Evolutionary conservation across 2,888 invertebrate genomes (phyloP), one percentile per base, ranked within the genome.

Genomic region (Amorpha juglandis): DNA sequence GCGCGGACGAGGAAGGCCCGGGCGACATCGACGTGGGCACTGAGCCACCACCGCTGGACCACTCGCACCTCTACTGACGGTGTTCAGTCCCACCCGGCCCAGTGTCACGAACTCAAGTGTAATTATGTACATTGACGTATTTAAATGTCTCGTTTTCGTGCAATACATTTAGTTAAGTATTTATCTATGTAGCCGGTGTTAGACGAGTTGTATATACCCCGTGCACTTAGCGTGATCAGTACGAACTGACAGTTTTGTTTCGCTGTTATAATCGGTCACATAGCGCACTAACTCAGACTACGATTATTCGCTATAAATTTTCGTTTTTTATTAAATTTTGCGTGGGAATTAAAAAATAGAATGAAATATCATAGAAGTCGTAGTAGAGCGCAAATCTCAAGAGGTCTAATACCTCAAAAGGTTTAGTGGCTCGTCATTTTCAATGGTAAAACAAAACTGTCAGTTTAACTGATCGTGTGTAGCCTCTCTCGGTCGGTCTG

Each of bases 81-180:
- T 42, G 16, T 63, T 51, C 33, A 42, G 67, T 7, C 1, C 12
- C 69, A n/a, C 38, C 16, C 21, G 38, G 21, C 38, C 16, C 58
- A 55, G 55, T 55, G 58, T 58, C 58, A 50, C 62, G 50, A 62
- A 62, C 62, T 66, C 62, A 82, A 83, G 81, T 92, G 92, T 92
- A 92, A 91, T 91, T 91, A 92, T 92, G 91, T 91, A 92, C 84
- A 91, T 89, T 92, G 78, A 81, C 72, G 74, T 86, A 86, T 85
- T 84, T 84, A 83, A 84, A 73, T 77, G 74, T 78, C 81, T 84
- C 82, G 84, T 81, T 87, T 90, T 90, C 89, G 92, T 92, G 92
- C 92, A 92, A 92, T 92, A 92, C 90, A 83, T 83, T 87, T 90
- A 90, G 87, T 92, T 92, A 90, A 91, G 91, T 92, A 92, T 92